phyloP scores from a whole-genome alignment of 2,113 vertebrate species.

The Eulemur macaco region DNA sequence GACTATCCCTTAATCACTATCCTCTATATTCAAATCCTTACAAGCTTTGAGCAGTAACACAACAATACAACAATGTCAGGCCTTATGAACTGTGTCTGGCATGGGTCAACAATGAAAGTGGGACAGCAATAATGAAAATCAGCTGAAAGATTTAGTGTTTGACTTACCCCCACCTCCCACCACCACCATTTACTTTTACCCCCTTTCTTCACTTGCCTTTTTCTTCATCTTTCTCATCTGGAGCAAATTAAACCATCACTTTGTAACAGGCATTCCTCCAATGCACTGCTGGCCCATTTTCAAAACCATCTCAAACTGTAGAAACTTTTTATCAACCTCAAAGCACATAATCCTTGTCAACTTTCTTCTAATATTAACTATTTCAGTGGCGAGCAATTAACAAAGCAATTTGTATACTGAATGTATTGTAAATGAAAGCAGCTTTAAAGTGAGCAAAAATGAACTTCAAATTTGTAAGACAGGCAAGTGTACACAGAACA shows the following conservation, averaged over 20 bases:
- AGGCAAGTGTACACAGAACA: not conserved
- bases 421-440: slow-evolving; percentile 10
- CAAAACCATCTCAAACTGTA: not conserved
- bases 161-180: not conserved
- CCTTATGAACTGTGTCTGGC: slow-evolving; percentile 68
- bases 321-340: slow-evolving; percentile 21
- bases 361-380: slow-evolving; percentile 30
- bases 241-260: slow-evolving; percentile 28
- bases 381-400: slow-evolving; percentile 13
- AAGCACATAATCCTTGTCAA: not conserved
- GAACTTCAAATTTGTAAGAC: not conserved
- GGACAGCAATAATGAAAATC: slow-evolving; percentile 62
- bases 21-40: not conserved
- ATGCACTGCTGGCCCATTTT: not conserved
- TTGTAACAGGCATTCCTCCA: slow-evolving; percentile 14
- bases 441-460: slow-evolving; percentile 35
- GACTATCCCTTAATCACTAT: slow-evolving; percentile 6
- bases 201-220: slow-evolving; percentile 40
- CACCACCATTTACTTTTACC: not conserved
- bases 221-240: slow-evolving; percentile 58
- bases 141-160: slow-evolving; percentile 51
- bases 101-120: slow-evolving; percentile 10
- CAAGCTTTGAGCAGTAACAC: slow-evolving; percentile 39
- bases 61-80: slow-evolving; percentile 44
- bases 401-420: not conserved